These are phyloP conservation scores for Anomalospiza imberbis DNA, from an alignment of 2,797 vertebrate genomes.

Conservation along the genomic window DNA sequence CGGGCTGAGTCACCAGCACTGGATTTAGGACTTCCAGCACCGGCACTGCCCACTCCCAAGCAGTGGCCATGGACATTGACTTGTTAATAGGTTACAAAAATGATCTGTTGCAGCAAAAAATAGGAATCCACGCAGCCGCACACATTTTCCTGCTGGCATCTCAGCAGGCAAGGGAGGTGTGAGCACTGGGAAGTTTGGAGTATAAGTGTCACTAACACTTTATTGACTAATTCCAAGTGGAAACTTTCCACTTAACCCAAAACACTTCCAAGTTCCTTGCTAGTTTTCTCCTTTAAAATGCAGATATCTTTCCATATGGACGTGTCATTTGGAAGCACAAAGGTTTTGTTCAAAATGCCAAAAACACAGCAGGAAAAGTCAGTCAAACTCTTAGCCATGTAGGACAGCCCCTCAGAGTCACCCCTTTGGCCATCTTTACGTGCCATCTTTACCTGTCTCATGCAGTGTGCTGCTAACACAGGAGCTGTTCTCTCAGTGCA, in stretches of 20 bases:
- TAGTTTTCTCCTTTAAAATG: neutral
- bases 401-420: neutral
- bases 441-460: neutral
- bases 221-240: neutral
- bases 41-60: neutral
- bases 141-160: neutral
- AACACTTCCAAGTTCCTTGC: neutral
- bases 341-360: neutral
- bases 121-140: neutral
- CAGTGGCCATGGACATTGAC: accelerated
- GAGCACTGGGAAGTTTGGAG: neutral
- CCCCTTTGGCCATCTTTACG: accelerated
- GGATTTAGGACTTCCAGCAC: neutral
- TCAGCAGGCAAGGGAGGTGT: neutral
- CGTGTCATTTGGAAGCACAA: neutral
- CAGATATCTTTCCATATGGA: neutral
- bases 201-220: neutral
- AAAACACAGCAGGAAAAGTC: neutral
- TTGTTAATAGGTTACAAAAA: neutral
- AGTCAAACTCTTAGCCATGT: neutral
- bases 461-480: neutral
- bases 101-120: neutral
- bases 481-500: neutral
- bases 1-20: neutral
- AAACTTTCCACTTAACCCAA: neutral